Evolutionary conservation across 2,113 vertebrate genomes (phyloP), one percentile per base, ranked within the genome.

Genomic region (Oxygymnocypris stewartii): DNA sequence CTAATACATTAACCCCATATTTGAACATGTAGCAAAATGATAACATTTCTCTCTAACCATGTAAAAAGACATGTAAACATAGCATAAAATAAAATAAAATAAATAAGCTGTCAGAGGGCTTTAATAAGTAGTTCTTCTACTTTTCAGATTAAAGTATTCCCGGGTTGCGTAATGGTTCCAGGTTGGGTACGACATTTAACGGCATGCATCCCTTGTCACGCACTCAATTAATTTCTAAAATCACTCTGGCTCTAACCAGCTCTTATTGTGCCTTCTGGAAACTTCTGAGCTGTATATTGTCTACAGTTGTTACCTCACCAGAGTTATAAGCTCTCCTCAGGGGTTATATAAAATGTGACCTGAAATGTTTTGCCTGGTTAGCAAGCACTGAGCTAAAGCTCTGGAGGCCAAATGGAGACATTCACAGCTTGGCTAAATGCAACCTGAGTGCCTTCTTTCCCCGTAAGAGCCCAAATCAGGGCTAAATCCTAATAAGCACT

Each of bases 401-500:
- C 75, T 37, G 67, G 78, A 67, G 49, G 47, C 57, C 79, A 57
- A 75, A 84, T 79, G 5, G 76, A 89, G 82, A 84, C 49, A 84
- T 84, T 84, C 49, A 74, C 67, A 28, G 82, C 67, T 74, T 84
- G 82, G 74, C 85, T 81, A 40, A 57, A 75, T 63, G 79, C 84
- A 86, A 63, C 65, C 85, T 14, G 82, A 79, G 82, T 54, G 82
- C 79, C 37, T 59, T 82, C 78, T 80, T 67, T 88, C 42, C 78
- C 85, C 77, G 28, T 82, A 86, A 86, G 87, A 85, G 59, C 83
- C 78, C 63, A 79, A 85, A 87, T 84, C 88, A 84, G 75, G 80
- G 84, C 80, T 89, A 87, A 88, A 88, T 84, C 87, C 86, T 86
- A 90, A 88, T 90, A 88, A 87, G 85, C 82, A 63, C 76, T 85